These are phyloP conservation scores for Aromia moschata DNA, from an alignment of 2,888 invertebrate species.

Conservation along the genomic window DNA sequence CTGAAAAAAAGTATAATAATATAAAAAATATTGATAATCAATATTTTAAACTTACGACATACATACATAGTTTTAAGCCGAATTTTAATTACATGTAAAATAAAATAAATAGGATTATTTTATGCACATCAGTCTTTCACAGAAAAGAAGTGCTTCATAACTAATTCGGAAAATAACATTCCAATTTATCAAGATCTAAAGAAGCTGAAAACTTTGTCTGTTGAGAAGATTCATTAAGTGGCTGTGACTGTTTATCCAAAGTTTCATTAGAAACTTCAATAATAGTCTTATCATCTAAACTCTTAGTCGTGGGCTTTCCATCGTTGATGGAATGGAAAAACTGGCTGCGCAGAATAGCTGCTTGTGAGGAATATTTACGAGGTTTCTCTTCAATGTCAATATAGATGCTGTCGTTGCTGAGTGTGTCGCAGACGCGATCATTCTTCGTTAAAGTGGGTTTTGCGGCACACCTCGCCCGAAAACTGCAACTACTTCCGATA, in stretches of 20 bases:
- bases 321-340: slow-evolving; percentile 64
- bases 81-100: slow-evolving; percentile 27
- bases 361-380: slow-evolving; percentile 62
- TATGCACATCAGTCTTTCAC: slow-evolving; percentile 50
- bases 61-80: slow-evolving; percentile 34
- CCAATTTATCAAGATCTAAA: slow-evolving; percentile 45
- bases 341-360: slow-evolving; percentile 65
- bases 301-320: slow-evolving; percentile 51
- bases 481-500: slow-evolving; percentile 61
- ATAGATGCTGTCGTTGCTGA: slow-evolving; percentile 60
- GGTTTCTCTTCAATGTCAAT: slow-evolving; percentile 58
- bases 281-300: slow-evolving; percentile 58
- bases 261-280: slow-evolving; percentile 60
- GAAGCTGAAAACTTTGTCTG: slow-evolving; percentile 36
- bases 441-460: slow-evolving; percentile 40
- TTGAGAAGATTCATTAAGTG: slow-evolving; percentile 32
- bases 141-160: slow-evolving; percentile 31
- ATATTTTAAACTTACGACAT: slow-evolving; percentile 38
- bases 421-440: slow-evolving; percentile 48
- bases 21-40: slow-evolving; percentile 38
- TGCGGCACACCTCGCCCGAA: slow-evolving; percentile 54
- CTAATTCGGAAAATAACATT: slow-evolving; percentile 45
- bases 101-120: slow-evolving; percentile 27
- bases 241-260: slow-evolving; percentile 50
- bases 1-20: slow-evolving; percentile 30